A percentile compares a stretch with the other conserved stretches of the same genome.
Evolutionary conservation across 1,140 invertebrate genomes (phyloP).

Genomic region (Chrysomallon squamiferum): DNA sequence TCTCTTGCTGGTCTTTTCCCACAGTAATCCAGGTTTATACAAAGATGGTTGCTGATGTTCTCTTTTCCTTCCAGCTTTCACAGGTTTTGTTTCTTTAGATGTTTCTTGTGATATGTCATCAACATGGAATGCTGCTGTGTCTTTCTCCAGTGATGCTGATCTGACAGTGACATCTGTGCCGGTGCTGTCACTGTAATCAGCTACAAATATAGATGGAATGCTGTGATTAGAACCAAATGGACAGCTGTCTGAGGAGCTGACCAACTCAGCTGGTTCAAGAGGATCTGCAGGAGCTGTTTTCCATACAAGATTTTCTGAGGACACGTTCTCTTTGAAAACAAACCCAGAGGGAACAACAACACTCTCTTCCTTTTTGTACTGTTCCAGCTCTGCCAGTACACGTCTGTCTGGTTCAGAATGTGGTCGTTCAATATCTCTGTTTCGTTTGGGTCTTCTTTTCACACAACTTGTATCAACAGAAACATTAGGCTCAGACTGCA

Average conservation of each 20-base stretch:
- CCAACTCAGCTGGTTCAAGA: neutral
- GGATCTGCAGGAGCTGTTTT: neutral
- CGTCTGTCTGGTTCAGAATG: conserved; percentile 41
- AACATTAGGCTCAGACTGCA: conserved; percentile 16
- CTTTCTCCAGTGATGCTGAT: too few species aligned
- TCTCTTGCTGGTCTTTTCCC: too few species aligned
- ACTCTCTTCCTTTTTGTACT: conserved; percentile 7
- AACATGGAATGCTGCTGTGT: too few species aligned
- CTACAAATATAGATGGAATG: too few species aligned
- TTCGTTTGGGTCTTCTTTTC: conserved; percentile 21
- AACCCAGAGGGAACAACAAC: conserved; percentile 5
- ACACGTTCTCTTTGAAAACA: neutral
- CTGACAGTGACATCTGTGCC: conserved; percentile 12
- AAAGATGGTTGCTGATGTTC: too few species aligned
- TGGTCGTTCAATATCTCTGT: conserved; percentile 25
- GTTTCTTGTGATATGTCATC: too few species aligned
- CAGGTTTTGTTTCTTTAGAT: too few species aligned
- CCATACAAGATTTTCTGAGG: neutral
- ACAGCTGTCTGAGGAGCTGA: too few species aligned
- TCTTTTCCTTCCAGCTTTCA: too few species aligned
- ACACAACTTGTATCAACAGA: conserved; percentile 20
- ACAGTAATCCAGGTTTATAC: too few species aligned
- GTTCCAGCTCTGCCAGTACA: conserved; percentile 21
- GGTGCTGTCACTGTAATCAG: conserved; percentile 3
- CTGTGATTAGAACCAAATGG: too few species aligned